Evolutionary conservation across 2,113 vertebrate genomes (phyloP), one percentile per base, ranked within the genome.

Genomic region (Anser cygnoides): DNA sequence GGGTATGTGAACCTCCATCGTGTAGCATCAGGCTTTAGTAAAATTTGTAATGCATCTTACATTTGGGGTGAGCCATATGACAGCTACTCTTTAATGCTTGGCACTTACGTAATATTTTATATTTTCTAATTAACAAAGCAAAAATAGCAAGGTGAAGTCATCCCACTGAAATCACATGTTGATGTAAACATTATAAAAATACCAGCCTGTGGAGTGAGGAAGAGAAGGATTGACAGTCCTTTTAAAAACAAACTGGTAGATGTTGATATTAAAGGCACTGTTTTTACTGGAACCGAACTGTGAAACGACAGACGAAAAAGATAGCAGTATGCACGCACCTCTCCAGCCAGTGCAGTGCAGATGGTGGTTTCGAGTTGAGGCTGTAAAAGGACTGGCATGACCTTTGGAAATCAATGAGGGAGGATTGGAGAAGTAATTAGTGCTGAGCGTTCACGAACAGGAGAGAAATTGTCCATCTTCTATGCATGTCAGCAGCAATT

Each of bases 81-180:
- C 90, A 94, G 79, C 43, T 77, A 77, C 55, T 83, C 87, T 95
- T 83, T 85, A 88, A 83, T 21, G 25, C 39, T 96, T 94, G 92
- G 75, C 85, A 86, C 87, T 94, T 96, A 88, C 18, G 87, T 91
- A 87, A 83, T 83, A 90, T 61, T 86, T 90, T 90, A 93, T 41
- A 57, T 96, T 96, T 96, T 96, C 68, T 92, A 95, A 92, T 87
- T 95, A 89, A 54, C 90, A 96, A 89, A 95, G 44, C 94, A 94
- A 74, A 95, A 96, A 95, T 95, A 97, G 90, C 50, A 74, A 97
- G 63, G 79, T 94, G 92, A 97, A 83, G 75, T 96, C 82, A 96
- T 88, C 55, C 65, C 25, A n/a, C 85, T 95, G 82, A 93, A 96
- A 93, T 95, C 74, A 66, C 66, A 76, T 83, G 84, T 87, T 93